Evolutionary conservation across 1,140 invertebrate genomes (phyloP), one percentile per base, ranked within the genome.

Genomic region (Drosophila elegans): DNA sequence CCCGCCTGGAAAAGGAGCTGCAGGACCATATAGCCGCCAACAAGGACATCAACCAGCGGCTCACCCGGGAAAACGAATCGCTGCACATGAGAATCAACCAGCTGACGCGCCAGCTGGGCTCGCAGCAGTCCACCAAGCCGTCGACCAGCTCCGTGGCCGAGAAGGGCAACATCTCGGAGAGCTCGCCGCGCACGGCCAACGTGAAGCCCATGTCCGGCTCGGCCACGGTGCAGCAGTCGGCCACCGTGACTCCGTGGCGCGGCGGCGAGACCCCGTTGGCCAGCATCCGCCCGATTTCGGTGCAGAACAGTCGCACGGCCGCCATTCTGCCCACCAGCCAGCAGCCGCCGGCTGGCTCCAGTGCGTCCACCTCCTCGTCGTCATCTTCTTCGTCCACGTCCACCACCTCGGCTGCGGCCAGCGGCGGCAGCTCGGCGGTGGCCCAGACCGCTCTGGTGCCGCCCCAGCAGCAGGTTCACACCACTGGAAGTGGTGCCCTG

Each of bases 121-220:
- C 93, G 46, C 95, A 95, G 78, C 94, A 96, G 74, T 94, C 94
- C n/a, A 94, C 95, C 2, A 96, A 96, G 90, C 95, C 94, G 2
- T 93, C 93, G 68, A 94, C 95, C 74, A 94, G 94, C 91, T 93
- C 94, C 36, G 93, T 94, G 57, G 93, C 95, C 51, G 93, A 94
- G 56, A 95, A 97, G 73, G 95, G 96, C 86, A 94, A 94, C 21
- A 94, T 94, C 0, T 95, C 94, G 0, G 97, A 98, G 80, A 96
- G 97, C 44, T 96, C 97, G 6, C 97, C 97, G 0, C 81, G 92
- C 4, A 96, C 95, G 10, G 98, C 98, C 10, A 98, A 98, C 92
- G 98, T 99, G 34, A 97, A 97, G 91, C 98, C 98, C 1, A 97
- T 99, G 96, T 96, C 97, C 11, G 97, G 96, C 76, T 93, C 81